Percentiles rank a stretch among this genome's conserved stretches.
Conservation (phyloP, 2,113 vertebrate genomes). For the Gymnarchus niloticus region DNA sequence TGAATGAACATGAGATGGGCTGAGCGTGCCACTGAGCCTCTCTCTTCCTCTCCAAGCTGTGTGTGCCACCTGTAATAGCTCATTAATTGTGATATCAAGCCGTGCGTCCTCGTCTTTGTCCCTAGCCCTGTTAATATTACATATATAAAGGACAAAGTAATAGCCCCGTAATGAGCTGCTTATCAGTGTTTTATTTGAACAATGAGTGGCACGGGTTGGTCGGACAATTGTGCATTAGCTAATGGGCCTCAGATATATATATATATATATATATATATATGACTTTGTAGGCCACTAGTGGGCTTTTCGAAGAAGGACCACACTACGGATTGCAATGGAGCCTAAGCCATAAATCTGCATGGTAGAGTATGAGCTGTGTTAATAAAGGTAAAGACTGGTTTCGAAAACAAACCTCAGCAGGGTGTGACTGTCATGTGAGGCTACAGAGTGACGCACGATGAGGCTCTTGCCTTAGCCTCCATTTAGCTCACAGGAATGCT, state of each 20-base stretch:
- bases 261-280: no score
- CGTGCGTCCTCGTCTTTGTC: constrained; percentile 19
- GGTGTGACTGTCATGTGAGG: neutral
- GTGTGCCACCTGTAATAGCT: constrained; percentile 18
- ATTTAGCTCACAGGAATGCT: neutral
- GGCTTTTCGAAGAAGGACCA: neutral
- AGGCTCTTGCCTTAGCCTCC: neutral
- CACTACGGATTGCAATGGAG: neutral
- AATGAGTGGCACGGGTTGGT: constrained; percentile 37
- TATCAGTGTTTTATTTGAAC: constrained; percentile 25
- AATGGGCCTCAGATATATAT: constrained; percentile 1
- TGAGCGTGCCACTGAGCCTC: no score
- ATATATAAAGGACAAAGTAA: constrained; percentile 20
- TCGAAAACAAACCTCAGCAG: neutral
- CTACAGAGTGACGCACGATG: neutral
- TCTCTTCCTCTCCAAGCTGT: neutral
- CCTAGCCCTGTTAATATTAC: constrained; percentile 24
- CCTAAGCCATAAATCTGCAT: no score
- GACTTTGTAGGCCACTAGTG: neutral
- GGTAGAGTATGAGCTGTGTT: neutral
- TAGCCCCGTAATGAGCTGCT: constrained; percentile 16
- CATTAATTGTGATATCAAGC: constrained; percentile 22
- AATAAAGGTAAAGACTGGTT: neutral
- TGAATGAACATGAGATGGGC: neutral
- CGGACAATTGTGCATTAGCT: constrained; percentile 25